phyloP scores from a whole-genome alignment of 1,140 invertebrate species.

The Pemphigus obesinymphae region DNA sequence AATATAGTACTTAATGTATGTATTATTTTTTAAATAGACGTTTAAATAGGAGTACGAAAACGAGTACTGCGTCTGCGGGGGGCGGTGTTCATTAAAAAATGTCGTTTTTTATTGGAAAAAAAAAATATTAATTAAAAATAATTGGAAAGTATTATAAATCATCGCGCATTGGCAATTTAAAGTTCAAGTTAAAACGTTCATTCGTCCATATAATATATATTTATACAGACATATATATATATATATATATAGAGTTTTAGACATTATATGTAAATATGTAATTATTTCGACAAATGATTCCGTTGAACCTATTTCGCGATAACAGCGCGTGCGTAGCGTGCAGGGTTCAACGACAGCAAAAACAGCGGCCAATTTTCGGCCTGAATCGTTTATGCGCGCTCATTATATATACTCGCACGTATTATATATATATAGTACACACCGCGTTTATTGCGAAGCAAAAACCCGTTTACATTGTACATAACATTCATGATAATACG shows the following conservation, averaged over 20 bases:
- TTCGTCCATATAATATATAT: background rate
- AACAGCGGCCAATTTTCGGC: slow-evolving; percentile 10
- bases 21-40: too few species aligned
- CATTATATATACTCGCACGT: background rate
- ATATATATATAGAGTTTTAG: background rate
- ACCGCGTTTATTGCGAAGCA: background rate
- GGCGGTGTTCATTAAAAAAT: too few species aligned
- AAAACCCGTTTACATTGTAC: background rate
- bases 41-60: too few species aligned
- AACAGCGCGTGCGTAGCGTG: background rate
- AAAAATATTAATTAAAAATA: background rate
- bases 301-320: slow-evolving; percentile 39
- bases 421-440: background rate
- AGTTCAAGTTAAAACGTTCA: background rate
- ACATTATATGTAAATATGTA: background rate
- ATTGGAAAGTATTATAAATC: background rate
- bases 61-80: too few species aligned
- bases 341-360: slow-evolving; percentile 34
- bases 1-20: too few species aligned
- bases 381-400: background rate
- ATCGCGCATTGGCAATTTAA: background rate
- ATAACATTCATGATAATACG: background rate
- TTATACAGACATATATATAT: background rate
- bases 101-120: background rate
- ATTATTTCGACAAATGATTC: slow-evolving; percentile 8